Base-by-base conservation (phyloP, 30 jellyfish, hydroid and myxozoan genomes). In the Pelagia noctiluca region DNA sequence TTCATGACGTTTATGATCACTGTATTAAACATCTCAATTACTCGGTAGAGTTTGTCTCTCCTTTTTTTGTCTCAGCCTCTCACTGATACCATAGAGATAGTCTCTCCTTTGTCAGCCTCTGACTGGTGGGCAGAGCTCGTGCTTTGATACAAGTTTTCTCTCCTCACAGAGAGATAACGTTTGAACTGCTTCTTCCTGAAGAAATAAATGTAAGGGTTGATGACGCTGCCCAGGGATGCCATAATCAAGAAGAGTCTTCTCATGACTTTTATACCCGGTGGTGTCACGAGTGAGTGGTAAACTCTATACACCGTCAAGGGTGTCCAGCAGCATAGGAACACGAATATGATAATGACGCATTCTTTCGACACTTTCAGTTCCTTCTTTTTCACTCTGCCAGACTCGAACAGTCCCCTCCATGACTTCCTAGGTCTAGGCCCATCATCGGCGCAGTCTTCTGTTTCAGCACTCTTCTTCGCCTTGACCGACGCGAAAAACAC, bases 101-200 rank as follows among this genome's bases (percentile, higher is more conserved):
- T n/a, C n/a, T n/a, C n/a, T n/a, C n/a, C n/a, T n/a, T n/a, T n/a
- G n/a, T n/a, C n/a, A n/a, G n/a, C n/a, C n/a, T n/a, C n/a, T n/a
- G n/a, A n/a, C n/a, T n/a, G n/a, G n/a, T n/a, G n/a, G n/a, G n/a
- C n/a, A n/a, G n/a, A n/a, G n/a, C n/a, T n/a, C n/a, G n/a, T n/a
- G n/a, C n/a, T n/a, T n/a, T n/a, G n/a, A n/a, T n/a, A n/a, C n/a
- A n/a, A n/a, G n/a, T n/a, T n/a, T n/a, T n/a, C n/a, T n/a, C n/a
- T n/a, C n/a, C n/a, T n/a, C n/a, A n/a, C n/a, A n/a, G n/a, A n/a
- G n/a, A 16, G 25, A 32, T 82, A 82, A 2, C 26, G 30, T 31
- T 86, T 75, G 31, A 82, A 69, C 47, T 82, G 86, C 46, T 82
- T 82, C 35, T 63, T 82, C 24, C 69, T 86, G 16, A 82, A 86